phyloP scores from a whole-genome alignment of 1,140 invertebrate genomes.

The Lucilia sericata region DNA sequence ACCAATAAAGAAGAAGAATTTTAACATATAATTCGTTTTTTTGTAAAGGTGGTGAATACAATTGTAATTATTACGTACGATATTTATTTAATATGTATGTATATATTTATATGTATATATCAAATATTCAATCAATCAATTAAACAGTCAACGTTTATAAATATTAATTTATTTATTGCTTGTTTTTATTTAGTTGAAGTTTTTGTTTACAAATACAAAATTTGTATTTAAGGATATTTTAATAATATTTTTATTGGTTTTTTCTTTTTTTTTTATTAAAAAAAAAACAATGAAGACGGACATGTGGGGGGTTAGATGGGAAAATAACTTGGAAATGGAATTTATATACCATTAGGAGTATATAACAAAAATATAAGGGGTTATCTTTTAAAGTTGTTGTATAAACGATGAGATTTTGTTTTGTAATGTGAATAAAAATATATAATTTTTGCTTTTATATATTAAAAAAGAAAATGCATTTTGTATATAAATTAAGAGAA shows the following conservation, averaged over 20 bases:
- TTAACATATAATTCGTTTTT: not conserved
- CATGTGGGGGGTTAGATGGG: slow-evolving; percentile 21
- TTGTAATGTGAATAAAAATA: slow-evolving; percentile 23
- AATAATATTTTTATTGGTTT: not conserved
- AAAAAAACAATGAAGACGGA: slow-evolving; percentile 34
- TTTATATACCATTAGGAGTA: slow-evolving; percentile 11
- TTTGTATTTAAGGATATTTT: not conserved
- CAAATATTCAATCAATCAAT: slow-evolving; percentile 1
- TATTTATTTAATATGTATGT: slow-evolving; percentile 1
- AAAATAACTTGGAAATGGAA: slow-evolving; percentile 35
- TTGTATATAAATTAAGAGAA: slow-evolving; percentile 15
- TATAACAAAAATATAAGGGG: not conserved
- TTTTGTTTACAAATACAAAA: not conserved
- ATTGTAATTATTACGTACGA: not conserved
- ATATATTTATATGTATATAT: slow-evolving; percentile 18
- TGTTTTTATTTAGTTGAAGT: not conserved
- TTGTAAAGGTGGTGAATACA: not conserved
- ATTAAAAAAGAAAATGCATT: slow-evolving; percentile 3
- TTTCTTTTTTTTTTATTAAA: not conserved
- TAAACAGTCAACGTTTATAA: not conserved
- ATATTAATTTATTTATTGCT: not conserved
- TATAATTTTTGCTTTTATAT: slow-evolving; percentile 5
- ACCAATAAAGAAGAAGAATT: slow-evolving; percentile 30
- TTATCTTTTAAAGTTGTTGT: not conserved
- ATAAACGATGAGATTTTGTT: slow-evolving; percentile 22